Evolutionary conservation across 2,888 invertebrate genomes (phyloP).

Genomic region (Rhagophthalmus giganteus): DNA sequence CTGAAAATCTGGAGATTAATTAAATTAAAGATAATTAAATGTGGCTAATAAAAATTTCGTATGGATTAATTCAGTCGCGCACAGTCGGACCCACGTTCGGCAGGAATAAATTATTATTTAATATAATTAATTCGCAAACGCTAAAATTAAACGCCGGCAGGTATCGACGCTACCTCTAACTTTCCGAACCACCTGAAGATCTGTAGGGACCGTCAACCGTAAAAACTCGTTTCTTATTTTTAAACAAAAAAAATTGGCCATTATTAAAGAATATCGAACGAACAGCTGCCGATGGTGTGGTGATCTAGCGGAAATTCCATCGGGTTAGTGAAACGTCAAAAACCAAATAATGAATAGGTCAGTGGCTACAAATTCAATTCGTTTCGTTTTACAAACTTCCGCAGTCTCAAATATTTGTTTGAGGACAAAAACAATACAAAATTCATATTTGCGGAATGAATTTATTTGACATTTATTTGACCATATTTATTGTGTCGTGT

Average conservation of each 20-base stretch:
- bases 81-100: too few relatives aligned
- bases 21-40: neutral
- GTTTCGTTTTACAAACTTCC: conserved; percentile 16
- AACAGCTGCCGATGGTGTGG: conserved; percentile 5
- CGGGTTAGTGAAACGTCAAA: conserved; percentile 14
- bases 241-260: neutral
- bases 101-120: too few relatives aligned
- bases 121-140: too few relatives aligned
- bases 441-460: too few relatives aligned
- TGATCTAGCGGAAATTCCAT: conserved; percentile 12
- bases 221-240: neutral
- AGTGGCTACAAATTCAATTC: conserved; percentile 19
- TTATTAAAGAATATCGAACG: neutral
- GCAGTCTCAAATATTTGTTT: conserved; percentile 18
- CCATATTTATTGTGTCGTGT: too few relatives aligned
- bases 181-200: neutral
- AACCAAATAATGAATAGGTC: conserved; percentile 18
- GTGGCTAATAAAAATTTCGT: too few relatives aligned
- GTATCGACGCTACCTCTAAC: too few relatives aligned
- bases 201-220: neutral
- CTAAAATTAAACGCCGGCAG: too few relatives aligned
- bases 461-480: too few relatives aligned
- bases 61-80: too few relatives aligned
- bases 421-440: conserved; percentile 13
- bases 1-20: too few relatives aligned